Evolutionary conservation across 2,888 invertebrate genomes (phyloP), one percentile per base, ranked within the genome.

Genomic region (Lasioglossum malachurum): DNA sequence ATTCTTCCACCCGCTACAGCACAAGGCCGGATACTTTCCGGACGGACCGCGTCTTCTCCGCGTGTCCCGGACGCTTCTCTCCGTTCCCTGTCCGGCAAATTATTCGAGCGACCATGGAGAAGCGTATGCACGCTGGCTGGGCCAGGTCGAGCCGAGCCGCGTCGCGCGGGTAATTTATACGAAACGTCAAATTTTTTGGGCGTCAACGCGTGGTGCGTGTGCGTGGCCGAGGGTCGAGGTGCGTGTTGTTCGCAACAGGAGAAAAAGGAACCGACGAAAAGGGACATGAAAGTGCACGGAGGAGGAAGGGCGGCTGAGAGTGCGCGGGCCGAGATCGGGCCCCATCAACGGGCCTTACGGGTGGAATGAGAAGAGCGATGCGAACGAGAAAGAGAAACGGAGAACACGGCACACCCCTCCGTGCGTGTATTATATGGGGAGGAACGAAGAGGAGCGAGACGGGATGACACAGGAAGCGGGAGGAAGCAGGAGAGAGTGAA

Each of bases 111-210:
- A 10, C 10, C 67, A 44, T 14, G 44, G 35, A 23, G n/a, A 16
- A 69, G 67, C 67, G 67, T 69, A 69, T 69, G 72, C 49, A 38
- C 27, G 46, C 8, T 10, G 46, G 16, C 53, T n/a, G 60, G 60
- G 64, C 16, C 64, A 27, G 60, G 57, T 8, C 35, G 35, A 23
- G 31, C 67, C 64, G 41, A 41, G 35, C 35, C 23, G 78, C 77
- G 84, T 73, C 53, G 53, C 79, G 77, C 44, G 78, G 86, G 73
- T 86, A 89, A 88, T 91, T 90, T 87, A 89, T 89, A 88, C 85
- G 87, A 89, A 91, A 91, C 88, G 90, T 92, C 90, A 90, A 89
- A 92, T 91, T 88, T 90, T 91, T 88, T 87, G 91, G 85, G 83
- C 86, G 89, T 90, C 89, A 92, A 90, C 86, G 87, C 88, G 82